Evolutionary conservation across 2,888 invertebrate genomes (phyloP), one percentile per base, ranked within the genome.

Genomic region (Eurois occulta): DNA sequence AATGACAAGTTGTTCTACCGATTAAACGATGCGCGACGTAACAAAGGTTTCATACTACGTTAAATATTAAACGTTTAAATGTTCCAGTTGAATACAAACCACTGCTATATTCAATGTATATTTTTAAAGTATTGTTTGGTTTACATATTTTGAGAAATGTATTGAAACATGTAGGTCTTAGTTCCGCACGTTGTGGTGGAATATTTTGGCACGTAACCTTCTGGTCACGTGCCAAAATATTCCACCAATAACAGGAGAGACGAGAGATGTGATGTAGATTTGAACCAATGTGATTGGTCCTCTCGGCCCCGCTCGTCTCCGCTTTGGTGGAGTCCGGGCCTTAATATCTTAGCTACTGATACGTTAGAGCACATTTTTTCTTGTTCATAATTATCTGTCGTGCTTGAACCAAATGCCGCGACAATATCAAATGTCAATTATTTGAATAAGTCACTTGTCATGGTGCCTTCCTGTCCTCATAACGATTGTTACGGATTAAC

Each of bases 361-460:
- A 67, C 16, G 60, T 18, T 24, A 71, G 4, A 58, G 5, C 35
- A 18, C 0, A 70, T 35, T 77, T 69, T 78, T 83, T 70, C 41
- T 60, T 60, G 41, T 55, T 66, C 48, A 21, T 46, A 75, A 80
- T 67, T 81, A 67, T n/a, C 6, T 52, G 72, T 86, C 76, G 72
- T 74, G 75, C 35, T 68, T 52, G 64, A 75, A 60, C 62, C 72
- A 80, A 83, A 80, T 81, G 75, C 71, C 78, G 68, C 52, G 72
- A 58, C 77, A 55, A 2, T 68, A 80, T 65, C 55, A 82, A 87
- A 85, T 87, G 86, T 79, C 80, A 86, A 67, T 70, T 75, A 69
- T 81, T 84, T 85, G 52, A 82, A 79, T 87, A 87, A 74, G 78
- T 83, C 83, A 72, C 70, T 69, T 43, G 81, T 78, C 71, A 76